Percentiles rank a stretch among this genome's conserved stretches.
phyloP scores from a whole-genome alignment of 2,797 vertebrate genomes.

The Prunella strophiata region DNA sequence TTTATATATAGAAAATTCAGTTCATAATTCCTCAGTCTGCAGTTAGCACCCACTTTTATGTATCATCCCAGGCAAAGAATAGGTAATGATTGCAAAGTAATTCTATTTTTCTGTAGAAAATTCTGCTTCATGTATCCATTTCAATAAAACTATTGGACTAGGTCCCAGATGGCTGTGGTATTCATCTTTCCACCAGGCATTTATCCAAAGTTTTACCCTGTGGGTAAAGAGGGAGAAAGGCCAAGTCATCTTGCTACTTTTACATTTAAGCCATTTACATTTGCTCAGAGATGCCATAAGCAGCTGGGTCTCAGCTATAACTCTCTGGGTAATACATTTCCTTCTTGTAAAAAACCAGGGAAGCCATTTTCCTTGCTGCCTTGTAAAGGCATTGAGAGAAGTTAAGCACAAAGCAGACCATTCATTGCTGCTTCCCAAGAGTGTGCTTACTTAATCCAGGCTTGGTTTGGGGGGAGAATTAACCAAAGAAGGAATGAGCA shows the following conservation, averaged over 20 bases:
- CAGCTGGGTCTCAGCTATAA: conserved; percentile 20
- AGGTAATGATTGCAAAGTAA: not conserved
- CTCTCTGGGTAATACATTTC: not conserved
- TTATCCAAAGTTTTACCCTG: not conserved
- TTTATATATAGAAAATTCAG: not conserved
- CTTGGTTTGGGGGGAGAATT: not conserved
- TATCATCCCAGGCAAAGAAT: not conserved
- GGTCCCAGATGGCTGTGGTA: not conserved
- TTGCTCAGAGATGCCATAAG: not conserved
- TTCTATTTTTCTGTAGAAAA: not conserved
- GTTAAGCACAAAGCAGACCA: not conserved
- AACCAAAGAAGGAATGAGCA: not conserved
- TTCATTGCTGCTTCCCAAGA: not conserved
- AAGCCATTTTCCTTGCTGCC: conserved; percentile 7
- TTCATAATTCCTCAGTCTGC: not conserved
- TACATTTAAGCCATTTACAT: not conserved
- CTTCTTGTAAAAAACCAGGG: not conserved
- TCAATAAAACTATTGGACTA: not conserved
- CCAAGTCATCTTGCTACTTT: not conserved
- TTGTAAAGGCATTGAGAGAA: not conserved
- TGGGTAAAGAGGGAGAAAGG: not conserved
- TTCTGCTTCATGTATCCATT: not conserved
- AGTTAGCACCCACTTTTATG: not conserved
- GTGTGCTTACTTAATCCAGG: not conserved
- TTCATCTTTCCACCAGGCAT: not conserved